A percentile compares a stretch with the other conserved stretches of the same genome.
Evolutionary conservation across 2,888 invertebrate genomes (phyloP).

Genomic region (Dicycla oo): DNA sequence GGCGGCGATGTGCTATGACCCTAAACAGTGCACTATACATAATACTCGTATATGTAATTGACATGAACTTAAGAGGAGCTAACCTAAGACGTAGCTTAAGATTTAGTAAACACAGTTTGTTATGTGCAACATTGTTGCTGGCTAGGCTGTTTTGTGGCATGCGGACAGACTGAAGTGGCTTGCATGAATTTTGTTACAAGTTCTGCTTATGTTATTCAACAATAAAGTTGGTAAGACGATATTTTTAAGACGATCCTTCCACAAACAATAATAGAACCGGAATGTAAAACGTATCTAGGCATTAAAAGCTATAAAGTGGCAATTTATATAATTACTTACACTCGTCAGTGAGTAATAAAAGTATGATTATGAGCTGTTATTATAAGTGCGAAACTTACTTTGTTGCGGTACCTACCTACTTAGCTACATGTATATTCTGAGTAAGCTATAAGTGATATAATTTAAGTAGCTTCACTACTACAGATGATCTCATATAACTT

Average conservation of each 20-base stretch:
- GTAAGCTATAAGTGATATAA: constrained; percentile 17
- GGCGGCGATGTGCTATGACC: too few species aligned
- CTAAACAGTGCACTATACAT: too few species aligned
- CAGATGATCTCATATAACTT: not conserved
- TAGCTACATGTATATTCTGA: not conserved
- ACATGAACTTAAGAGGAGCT: not conserved
- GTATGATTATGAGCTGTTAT: constrained; percentile 6
- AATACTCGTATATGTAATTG: not conserved
- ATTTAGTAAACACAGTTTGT: not conserved
- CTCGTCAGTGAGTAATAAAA: too few species aligned
- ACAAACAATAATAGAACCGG: not conserved
- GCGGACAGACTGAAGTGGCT: not conserved
- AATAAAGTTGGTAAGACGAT: not conserved
- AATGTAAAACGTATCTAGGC: not conserved
- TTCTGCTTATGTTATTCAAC: not conserved
- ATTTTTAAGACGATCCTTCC: too few species aligned
- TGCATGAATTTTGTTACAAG: not conserved
- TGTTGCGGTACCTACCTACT: constrained; percentile 12
- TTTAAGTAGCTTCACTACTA: not conserved
- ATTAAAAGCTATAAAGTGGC: not conserved
- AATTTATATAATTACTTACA: not conserved
- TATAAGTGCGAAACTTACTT: constrained; percentile 19
- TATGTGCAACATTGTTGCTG: not conserved
- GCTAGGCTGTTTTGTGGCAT: not conserved
- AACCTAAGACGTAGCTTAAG: not conserved